Percentiles rank a stretch among this genome's conserved stretches.
Conservation (phyloP, 23 tunicate species). For the Diplosoma virens region DNA sequence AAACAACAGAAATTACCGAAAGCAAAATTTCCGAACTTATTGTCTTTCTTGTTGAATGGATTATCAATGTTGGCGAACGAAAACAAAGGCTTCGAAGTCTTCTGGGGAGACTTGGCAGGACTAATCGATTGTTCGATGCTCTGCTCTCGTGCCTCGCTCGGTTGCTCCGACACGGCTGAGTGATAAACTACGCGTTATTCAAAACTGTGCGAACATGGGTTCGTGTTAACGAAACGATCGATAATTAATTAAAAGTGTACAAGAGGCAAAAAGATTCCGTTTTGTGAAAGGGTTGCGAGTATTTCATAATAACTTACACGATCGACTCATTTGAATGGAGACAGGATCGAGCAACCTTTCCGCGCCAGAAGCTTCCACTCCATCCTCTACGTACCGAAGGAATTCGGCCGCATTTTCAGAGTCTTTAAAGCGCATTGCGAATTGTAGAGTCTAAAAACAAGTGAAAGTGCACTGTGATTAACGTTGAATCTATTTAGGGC, state of each 20-base stretch:
- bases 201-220: too few relatives aligned
- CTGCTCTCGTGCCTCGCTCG: background rate
- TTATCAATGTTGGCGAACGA: slow-evolving; percentile 69
- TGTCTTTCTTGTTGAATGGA: slow-evolving; percentile 37
- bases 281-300: too few relatives aligned
- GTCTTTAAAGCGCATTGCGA: slow-evolving; percentile 69
- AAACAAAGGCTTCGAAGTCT: slow-evolving; percentile 47
- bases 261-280: too few relatives aligned
- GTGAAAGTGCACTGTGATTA: too few relatives aligned
- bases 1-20: slow-evolving; percentile 18
- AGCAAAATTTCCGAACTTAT: background rate
- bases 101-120: slow-evolving; percentile 53
- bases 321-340: background rate
- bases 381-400: slow-evolving; percentile 35
- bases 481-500: too few relatives aligned
- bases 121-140: background rate
- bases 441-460: slow-evolving; percentile 41
- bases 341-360: slow-evolving; percentile 39
- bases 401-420: slow-evolving; percentile 50
- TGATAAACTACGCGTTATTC: too few relatives aligned
- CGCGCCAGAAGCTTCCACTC: slow-evolving; percentile 37
- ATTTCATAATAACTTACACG: too few relatives aligned
- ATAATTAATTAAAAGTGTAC: too few relatives aligned
- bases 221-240: too few relatives aligned
- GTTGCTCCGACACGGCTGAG: slow-evolving; percentile 17